These are phyloP conservation scores for Pseudomyrmex pallidus DNA, from an alignment of 1,140 invertebrate genomes.

Conservation along the genomic window DNA sequence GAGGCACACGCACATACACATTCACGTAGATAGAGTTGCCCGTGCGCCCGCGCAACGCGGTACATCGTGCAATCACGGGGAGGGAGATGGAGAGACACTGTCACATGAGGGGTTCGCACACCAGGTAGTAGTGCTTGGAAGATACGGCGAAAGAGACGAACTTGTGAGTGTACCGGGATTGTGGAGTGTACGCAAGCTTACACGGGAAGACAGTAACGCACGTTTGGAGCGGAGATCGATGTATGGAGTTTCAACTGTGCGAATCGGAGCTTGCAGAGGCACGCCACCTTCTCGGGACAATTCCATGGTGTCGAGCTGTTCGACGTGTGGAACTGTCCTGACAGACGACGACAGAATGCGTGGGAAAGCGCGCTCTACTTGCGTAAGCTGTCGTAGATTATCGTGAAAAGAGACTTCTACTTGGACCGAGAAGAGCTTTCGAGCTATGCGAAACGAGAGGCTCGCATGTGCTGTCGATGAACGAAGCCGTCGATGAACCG, in stretches of 20 bases:
- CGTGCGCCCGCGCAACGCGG: slow-evolving; percentile 5
- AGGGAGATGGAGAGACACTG: neutral
- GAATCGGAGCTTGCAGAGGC: slow-evolving; percentile 23
- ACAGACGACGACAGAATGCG: slow-evolving; percentile 20
- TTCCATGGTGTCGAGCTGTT: neutral
- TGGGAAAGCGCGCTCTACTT: slow-evolving; percentile 57
- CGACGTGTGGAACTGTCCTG: slow-evolving; percentile 12
- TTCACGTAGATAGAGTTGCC: neutral
- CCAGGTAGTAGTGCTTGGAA: slow-evolving; percentile 1
- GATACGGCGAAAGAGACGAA: neutral
- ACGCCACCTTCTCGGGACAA: slow-evolving; percentile 42
- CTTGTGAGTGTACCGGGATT: slow-evolving; percentile 21
- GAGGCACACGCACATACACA: slow-evolving; percentile 4
- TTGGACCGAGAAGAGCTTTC: neutral
- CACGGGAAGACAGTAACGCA: slow-evolving; percentile 7
- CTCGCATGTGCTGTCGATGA: slow-evolving; percentile 47
- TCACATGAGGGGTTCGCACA: slow-evolving; percentile 4
- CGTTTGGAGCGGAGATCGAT: slow-evolving; percentile 37
- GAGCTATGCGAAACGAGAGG: neutral
- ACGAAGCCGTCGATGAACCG: slow-evolving; percentile 1
- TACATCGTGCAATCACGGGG: slow-evolving; percentile 26
- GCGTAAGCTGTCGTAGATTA: slow-evolving; percentile 37
- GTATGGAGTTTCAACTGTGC: neutral
- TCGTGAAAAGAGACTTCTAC: slow-evolving; percentile 24
- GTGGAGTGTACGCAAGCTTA: slow-evolving; percentile 20